Percentiles rank a stretch among this genome's conserved stretches.
phyloP scores from a whole-genome alignment of 1,140 invertebrate genomes.

The Bombus confusus region DNA sequence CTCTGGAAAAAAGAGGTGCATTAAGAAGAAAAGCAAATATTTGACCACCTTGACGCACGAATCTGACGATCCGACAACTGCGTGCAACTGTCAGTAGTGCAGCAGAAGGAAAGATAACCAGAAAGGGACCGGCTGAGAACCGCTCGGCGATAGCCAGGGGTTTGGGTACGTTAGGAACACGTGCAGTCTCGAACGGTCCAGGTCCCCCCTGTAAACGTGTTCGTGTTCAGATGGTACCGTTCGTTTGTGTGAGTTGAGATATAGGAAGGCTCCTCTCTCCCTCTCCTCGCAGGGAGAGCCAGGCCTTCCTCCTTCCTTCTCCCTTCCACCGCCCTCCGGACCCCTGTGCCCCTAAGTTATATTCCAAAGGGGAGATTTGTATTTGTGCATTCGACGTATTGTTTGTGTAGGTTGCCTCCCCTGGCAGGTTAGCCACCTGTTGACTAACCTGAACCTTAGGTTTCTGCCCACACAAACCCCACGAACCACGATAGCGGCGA shows the following conservation, averaged over 20 bases:
- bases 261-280: slow-evolving; percentile 70
- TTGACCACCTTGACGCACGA: slow-evolving; percentile 9
- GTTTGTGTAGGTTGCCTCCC: slow-evolving; percentile 80
- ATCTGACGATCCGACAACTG: slow-evolving; percentile 4
- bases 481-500: slow-evolving; percentile 34
- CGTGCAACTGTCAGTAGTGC: background rate
- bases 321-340: slow-evolving; percentile 26
- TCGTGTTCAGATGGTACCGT: slow-evolving; percentile 72
- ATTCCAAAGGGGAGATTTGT: slow-evolving; percentile 76
- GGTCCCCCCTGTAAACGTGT: slow-evolving; percentile 73
- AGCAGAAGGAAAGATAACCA: background rate
- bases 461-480: slow-evolving; percentile 68
- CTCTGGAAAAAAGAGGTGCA: background rate
- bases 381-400: slow-evolving; percentile 81
- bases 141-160: slow-evolving; percentile 72
- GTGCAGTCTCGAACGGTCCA: slow-evolving; percentile 81
- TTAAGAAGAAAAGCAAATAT: slow-evolving; percentile 22
- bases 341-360: slow-evolving; percentile 70
- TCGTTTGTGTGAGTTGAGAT: slow-evolving; percentile 78
- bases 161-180: slow-evolving; percentile 82
- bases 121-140: slow-evolving; percentile 74
- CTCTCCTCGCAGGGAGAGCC: slow-evolving; percentile 41
- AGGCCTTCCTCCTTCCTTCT: slow-evolving; percentile 45
- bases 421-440: slow-evolving; percentile 82
- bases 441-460: slow-evolving; percentile 80